phyloP scores from a whole-genome alignment of 2,797 vertebrate genomes.

The Anableps anableps region DNA sequence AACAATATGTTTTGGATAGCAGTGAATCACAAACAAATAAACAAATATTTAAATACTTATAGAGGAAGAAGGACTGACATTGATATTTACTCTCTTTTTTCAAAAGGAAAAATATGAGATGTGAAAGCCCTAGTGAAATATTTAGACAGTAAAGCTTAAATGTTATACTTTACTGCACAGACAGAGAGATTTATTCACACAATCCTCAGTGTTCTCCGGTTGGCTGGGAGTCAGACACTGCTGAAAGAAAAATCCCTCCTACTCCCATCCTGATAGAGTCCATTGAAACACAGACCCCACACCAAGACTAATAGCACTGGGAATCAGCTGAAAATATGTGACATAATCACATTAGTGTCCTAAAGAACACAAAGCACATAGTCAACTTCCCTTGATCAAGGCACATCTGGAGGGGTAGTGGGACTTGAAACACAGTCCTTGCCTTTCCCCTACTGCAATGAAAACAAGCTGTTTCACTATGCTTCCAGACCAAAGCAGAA shows the following conservation, averaged over 20 bases:
- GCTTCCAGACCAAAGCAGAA: conserved; percentile 76
- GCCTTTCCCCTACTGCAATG: conserved; percentile 81
- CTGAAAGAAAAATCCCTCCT: conserved; percentile 80
- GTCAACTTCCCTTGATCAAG: conserved; percentile 81
- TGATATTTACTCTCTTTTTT: conserved; percentile 20
- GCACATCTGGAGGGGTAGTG: conserved; percentile 76
- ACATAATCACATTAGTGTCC: conserved; percentile 84
- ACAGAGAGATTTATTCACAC: conserved; percentile 51
- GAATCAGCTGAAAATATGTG: conserved; percentile 84
- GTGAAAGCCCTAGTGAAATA: conserved; percentile 34
- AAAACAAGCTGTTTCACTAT: conserved; percentile 85
- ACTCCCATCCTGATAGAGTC: conserved; percentile 78
- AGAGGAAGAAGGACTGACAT: conserved; percentile 3
- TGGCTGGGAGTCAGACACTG: conserved; percentile 83
- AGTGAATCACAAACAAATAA: conserved; percentile 22
- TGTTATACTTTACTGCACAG: conserved; percentile 39
- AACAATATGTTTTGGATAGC: conserved; percentile 4
- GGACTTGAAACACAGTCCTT: conserved; percentile 72
- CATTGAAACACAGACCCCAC: conserved; percentile 77
- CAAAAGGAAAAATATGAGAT: conserved; percentile 22
- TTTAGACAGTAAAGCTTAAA: conserved; percentile 37
- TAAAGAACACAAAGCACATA: conserved; percentile 84
- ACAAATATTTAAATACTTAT: conserved; percentile 13
- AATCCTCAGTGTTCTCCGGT: conserved; percentile 73
- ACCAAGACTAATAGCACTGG: conserved; percentile 81